phyloP scores from a whole-genome alignment of 2,113 vertebrate species.

The Neotragus moschatus region DNA sequence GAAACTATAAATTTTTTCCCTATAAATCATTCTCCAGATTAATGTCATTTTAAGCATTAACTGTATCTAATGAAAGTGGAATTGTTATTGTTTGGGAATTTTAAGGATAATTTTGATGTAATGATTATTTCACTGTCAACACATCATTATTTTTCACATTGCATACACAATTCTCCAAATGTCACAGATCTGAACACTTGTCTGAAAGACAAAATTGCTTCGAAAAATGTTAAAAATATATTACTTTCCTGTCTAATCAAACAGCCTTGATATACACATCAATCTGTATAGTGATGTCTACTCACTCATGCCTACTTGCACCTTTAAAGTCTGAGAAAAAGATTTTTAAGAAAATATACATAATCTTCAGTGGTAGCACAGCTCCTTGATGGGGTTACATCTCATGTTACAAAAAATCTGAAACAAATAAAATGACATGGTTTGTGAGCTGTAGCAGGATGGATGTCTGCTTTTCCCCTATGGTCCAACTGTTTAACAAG shows the following conservation, averaged over 20 bases:
- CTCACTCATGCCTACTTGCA: background rate
- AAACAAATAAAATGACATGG: background rate
- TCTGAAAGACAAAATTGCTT: background rate
- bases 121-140: background rate
- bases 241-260: background rate
- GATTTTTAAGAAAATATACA: background rate
- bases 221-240: background rate
- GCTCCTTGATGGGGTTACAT: background rate
- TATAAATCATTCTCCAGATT: background rate
- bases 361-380: background rate
- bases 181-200: background rate
- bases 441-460: background rate
- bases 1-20: background rate
- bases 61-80: background rate
- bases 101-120: conserved; percentile 21
- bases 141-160: background rate
- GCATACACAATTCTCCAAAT: background rate
- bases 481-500: background rate
- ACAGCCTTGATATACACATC: background rate
- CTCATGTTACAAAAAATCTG: background rate
- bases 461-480: background rate
- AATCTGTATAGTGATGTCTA: background rate
- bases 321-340: background rate
- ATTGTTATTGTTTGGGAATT: background rate
- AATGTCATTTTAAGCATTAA: background rate